Base-by-base conservation (phyloP, 2,797 vertebrate species). In the Phoeniculus purpureus region DNA sequence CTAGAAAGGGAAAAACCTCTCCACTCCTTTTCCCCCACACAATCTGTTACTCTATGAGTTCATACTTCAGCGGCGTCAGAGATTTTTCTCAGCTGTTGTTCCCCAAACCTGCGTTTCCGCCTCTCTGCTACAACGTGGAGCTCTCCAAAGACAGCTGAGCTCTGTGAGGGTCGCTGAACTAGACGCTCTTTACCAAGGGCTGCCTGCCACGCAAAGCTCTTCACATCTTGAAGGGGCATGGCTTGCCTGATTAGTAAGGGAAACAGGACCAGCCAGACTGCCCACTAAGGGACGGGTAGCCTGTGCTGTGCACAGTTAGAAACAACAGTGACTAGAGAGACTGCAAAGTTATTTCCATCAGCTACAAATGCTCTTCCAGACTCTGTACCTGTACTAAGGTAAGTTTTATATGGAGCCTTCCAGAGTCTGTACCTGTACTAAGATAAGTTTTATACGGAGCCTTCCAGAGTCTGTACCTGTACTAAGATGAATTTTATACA, bases 1-100 rank as follows among this genome's bases (percentile, higher is more conserved):
- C 47, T 81, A 73, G 70, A 72, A 93, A 87, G 86, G 88, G 73
- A 94, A 90, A 94, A 94, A 68, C 85, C 81, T 95, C 68, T 90
- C 48, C 37, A 58, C 52, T 84, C 40, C 21, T 65, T 89, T 82
- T 89, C 84, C 93, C 88, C 72, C 92, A 65, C 76, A 85, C 84
- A 80, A 85, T 94, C 94, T 94, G 91, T 90, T 92, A 78, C 78
- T 87, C 3, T 7, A 34, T 81, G 66, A 89, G 64, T 75, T 88
- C 72, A 15, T 74, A 26, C 74, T 87, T 61, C 72, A 65, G 65
- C 65, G 74, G 61, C 67, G 68, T 80, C 92, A 93, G 52, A 80
- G 85, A 78, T 76, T 68, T 29, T 85, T 90, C 75, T 81, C 54
- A 77, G 76, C 62, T 87, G 71, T 51, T 71, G 18, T 60, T 92